Percentiles rank a stretch among this genome's conserved stretches.
phyloP scores from a whole-genome alignment of 2,797 vertebrate genomes.

The Acrossocheilus wenchowensis region DNA sequence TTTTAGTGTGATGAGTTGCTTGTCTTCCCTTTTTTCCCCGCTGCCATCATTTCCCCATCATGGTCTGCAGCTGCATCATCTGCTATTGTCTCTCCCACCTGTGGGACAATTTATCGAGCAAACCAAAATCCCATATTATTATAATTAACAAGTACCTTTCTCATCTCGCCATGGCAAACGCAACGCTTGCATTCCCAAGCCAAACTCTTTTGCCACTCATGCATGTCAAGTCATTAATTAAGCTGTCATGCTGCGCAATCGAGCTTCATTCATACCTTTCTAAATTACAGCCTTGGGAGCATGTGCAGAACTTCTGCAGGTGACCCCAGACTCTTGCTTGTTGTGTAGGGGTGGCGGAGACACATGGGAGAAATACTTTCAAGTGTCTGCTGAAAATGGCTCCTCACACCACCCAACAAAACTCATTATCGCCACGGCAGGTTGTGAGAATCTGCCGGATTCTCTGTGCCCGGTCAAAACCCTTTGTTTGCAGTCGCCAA shows the following conservation, averaged over 20 bases:
- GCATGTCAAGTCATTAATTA: conserved; percentile 70
- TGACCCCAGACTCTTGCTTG: conserved; percentile 39
- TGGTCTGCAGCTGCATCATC: conserved; percentile 66
- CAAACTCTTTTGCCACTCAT: conserved; percentile 59
- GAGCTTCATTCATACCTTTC: conserved; percentile 57
- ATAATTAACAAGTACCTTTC: conserved; percentile 70
- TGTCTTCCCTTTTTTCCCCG: conserved; percentile 50
- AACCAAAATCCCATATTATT: conserved; percentile 62
- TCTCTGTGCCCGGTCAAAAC: conserved; percentile 24
- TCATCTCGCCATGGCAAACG: conserved; percentile 44
- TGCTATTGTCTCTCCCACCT: conserved; percentile 68
- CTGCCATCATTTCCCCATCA: conserved; percentile 61
- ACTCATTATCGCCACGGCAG: conserved; percentile 49
- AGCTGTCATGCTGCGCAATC: conserved; percentile 64
- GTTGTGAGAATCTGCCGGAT: conserved; percentile 35
- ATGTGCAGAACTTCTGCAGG: conserved; percentile 40
- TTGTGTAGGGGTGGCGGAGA: conserved; percentile 27
- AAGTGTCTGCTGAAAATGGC: conserved; percentile 47
- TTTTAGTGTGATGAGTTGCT: conserved; percentile 61
- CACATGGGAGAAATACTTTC: conserved; percentile 40
- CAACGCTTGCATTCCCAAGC: conserved; percentile 45
- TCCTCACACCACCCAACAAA: conserved; percentile 37
- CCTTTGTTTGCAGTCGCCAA: neutral
- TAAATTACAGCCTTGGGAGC: conserved; percentile 63
- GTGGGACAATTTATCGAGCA: conserved; percentile 62